Evolutionary conservation across 2,888 invertebrate species (phyloP), one percentile per base, ranked within the genome.

Genomic region (Ariolimax columbianus): DNA sequence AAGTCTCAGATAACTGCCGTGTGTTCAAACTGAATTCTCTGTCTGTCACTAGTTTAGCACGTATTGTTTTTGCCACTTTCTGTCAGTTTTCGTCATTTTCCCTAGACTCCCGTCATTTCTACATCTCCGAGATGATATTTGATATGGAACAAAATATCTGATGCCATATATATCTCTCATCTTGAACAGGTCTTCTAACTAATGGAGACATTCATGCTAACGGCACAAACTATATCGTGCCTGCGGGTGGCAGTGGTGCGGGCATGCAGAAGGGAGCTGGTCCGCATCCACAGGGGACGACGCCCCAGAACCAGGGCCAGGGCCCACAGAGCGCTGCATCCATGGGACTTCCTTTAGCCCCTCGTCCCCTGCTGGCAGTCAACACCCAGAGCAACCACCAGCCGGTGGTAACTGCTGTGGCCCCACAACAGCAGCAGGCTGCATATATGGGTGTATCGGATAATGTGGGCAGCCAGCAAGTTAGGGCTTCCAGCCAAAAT

Each of bases 131-230:
- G n/a, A n/a, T n/a, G n/a, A n/a, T n/a, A n/a, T n/a, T n/a, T n/a
- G n/a, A n/a, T n/a, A n/a, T n/a, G n/a, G n/a, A n/a, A n/a, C n/a
- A n/a, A n/a, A n/a, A n/a, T n/a, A n/a, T n/a, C n/a, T n/a, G n/a
- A n/a, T n/a, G n/a, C n/a, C 17, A 55, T 19, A 23, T 55, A 55
- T 55, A 2, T 55, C 14, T 55, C 17, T 36, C 1, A 55, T 33
- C 6, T 43, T 11, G 30, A 75, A n/a, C 75, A 84, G 84, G 84
- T 80, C 80, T 68, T 14, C 51, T 84, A 75, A 80, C 84, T 30
- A 84, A 84, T 80, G 84, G 84, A 47, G 84, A 80, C 59, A 36
- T 84, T 66, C 75, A 80, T 47, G 59, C 63, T 36, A 66, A 77
- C 77, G 83, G 83, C 55, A 38, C 77, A 68, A 68, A 23, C 33